Base-by-base conservation (phyloP, 2,797 vertebrate species). In the Mus spretus region DNA sequence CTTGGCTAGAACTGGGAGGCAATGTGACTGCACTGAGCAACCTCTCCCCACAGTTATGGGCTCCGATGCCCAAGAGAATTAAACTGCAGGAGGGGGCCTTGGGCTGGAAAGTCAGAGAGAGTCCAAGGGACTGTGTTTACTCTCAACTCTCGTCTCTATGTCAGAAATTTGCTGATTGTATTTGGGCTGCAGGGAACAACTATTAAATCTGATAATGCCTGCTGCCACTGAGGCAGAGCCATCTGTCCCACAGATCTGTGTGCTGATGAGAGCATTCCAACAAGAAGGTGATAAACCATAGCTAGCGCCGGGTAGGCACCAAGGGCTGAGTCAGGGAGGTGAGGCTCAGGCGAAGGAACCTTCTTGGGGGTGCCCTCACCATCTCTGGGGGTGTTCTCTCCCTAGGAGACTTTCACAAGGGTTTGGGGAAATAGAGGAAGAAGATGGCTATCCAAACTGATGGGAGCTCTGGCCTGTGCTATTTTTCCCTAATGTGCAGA, bases 181-280 rank as follows among this genome's bases (percentile, higher is more conserved):
- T 95, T 95, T 96, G 93, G 92, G 83, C 47, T 77, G 55, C 91
- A 88, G 47, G 89, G 91, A 97, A 94, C 91, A 89, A 90, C 94
- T 63, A 97, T 90, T 88, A 96, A 90, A 97, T 93, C 87, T 92
- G 96, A 96, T 97, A 93, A 97, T 79, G 84, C 67, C 94, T 50
- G 77, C 89, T 96, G 96, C 95, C 77, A 79, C 94, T 55, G 94
- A 97, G 96, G 93, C 72, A 96, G 93, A 50, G 59, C 96, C 97
- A 96, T 95, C 92, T 96, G 96, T 96, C 92, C 90, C 20, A 0
- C 72, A 40, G 91, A 95, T 97, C 79, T 92, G 88, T 7, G 37
- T 70, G 92, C 92, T 55, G 82, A 92, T 70, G 65, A 95, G 50
- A 93, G 17, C 93, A 94, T 95, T 90, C 83, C 94, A 96, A 37